Conservation (phyloP, 1,140 invertebrate species). For the Campoletis sonorensis region DNA sequence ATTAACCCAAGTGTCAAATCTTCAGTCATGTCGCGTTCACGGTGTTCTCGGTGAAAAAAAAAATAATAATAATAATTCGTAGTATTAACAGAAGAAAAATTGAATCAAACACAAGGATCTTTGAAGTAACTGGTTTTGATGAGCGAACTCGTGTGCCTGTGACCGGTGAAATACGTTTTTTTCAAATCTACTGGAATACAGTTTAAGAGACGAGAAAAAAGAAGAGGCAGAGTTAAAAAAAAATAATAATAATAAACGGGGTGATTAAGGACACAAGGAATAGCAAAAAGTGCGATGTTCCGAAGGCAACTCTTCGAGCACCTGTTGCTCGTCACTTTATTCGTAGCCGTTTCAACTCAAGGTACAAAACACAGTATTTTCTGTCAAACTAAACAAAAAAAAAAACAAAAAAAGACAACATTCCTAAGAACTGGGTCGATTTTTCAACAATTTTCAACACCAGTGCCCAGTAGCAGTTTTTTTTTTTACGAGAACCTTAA, state of each 20-base stretch:
- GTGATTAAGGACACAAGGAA: not conserved
- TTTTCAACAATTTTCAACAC: too few relatives aligned
- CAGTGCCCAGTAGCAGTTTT: too few relatives aligned
- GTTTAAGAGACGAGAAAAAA: too few relatives aligned
- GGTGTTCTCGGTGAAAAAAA: not conserved
- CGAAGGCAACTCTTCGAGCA: not conserved
- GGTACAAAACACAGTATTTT: not conserved
- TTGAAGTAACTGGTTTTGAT: not conserved
- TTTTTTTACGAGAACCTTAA: too few relatives aligned
- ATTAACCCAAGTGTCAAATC: not conserved
- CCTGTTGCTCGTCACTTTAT: not conserved
- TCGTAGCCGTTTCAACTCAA: not conserved
- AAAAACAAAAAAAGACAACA: not conserved
- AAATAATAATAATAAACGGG: not conserved
- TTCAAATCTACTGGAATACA: not conserved
- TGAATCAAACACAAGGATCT: not conserved
- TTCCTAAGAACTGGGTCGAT: not conserved
- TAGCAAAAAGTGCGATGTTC: not conserved
- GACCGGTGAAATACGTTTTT: not conserved
- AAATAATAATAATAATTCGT: too few relatives aligned
- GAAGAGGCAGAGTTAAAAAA: too few relatives aligned
- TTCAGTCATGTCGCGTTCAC: conserved; percentile 1
- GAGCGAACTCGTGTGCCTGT: not conserved
- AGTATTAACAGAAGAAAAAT: not conserved
- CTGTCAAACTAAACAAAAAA: too few relatives aligned